These are phyloP conservation scores for Sarcophaga peregrina DNA, from an alignment of 1,140 invertebrate species.

Conservation along the genomic window DNA sequence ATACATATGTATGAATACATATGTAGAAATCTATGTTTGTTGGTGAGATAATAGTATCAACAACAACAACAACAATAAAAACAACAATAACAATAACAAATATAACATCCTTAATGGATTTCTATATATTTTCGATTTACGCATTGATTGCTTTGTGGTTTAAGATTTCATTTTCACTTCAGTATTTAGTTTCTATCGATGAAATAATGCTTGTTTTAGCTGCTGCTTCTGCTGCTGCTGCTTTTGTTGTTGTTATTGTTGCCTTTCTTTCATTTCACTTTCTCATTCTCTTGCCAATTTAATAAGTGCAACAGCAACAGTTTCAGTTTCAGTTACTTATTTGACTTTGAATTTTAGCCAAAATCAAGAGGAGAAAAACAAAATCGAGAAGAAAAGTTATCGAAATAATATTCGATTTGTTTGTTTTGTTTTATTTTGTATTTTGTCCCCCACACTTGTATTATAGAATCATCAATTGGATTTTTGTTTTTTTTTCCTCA, in stretches of 20 bases:
- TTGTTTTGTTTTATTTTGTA: not conserved
- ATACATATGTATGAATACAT: not conserved
- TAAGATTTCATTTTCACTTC: constrained; percentile 45
- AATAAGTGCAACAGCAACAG: constrained; percentile 5
- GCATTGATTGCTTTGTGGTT: constrained; percentile 44
- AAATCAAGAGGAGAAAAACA: not conserved
- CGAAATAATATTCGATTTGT: constrained; percentile 6
- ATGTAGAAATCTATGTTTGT: not conserved
- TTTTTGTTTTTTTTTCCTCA: not conserved
- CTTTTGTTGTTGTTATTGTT: not conserved
- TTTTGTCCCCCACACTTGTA: not conserved
- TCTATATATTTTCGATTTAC: constrained; percentile 46
- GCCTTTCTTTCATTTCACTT: not conserved
- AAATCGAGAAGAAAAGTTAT: not conserved
- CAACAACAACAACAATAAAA: too few species aligned
- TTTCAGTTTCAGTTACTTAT: not conserved
- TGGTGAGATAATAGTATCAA: constrained; percentile 40
- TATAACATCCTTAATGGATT: constrained; percentile 43
- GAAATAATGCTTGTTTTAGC: not conserved
- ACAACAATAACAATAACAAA: too few species aligned
- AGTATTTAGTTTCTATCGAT: not conserved
- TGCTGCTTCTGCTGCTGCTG: not conserved
- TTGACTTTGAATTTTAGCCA: not conserved
- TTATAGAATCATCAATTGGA: not conserved
- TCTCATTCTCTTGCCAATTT: not conserved